Conservation (phyloP, 2,888 invertebrate genomes). For the Monopis laevigella region DNA sequence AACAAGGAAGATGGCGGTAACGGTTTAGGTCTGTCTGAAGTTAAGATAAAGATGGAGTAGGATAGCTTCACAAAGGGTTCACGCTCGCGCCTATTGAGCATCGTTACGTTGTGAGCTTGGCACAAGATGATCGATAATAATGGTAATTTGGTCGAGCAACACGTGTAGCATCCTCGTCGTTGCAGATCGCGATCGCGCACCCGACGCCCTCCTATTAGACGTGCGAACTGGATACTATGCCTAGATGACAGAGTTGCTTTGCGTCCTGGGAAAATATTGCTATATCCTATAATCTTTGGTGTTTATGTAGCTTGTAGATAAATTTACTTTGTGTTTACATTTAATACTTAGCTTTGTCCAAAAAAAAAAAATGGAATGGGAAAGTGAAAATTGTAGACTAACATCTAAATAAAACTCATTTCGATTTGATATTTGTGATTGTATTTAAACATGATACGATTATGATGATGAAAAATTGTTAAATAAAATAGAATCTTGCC, state of each 20-base stretch:
- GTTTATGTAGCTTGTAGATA: too few relatives aligned
- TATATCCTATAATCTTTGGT: constrained; percentile 3
- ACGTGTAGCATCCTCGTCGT: constrained; percentile 55
- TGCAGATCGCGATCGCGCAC: constrained; percentile 42
- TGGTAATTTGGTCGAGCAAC: constrained; percentile 58
- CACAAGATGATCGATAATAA: constrained; percentile 66
- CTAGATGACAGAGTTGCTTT: constrained; percentile 43
- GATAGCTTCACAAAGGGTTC: constrained; percentile 40
- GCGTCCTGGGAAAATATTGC: constrained; percentile 16
- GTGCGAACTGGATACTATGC: constrained; percentile 32
- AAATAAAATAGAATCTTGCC: too few relatives aligned
- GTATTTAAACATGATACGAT: too few relatives aligned
- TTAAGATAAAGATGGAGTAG: constrained; percentile 20
- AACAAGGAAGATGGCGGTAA: too few relatives aligned
- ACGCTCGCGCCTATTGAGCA: constrained; percentile 49
- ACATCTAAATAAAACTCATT: too few relatives aligned
- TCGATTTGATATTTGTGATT: too few relatives aligned
- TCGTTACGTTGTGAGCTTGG: constrained; percentile 44
- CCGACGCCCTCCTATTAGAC: constrained; percentile 47
- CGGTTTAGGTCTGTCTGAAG: too few relatives aligned
- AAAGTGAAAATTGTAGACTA: too few relatives aligned
- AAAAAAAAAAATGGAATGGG: too few relatives aligned
- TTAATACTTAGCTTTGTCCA: too few relatives aligned
- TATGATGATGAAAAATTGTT: too few relatives aligned
- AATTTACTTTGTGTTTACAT: too few relatives aligned